A percentile compares a stretch with the other conserved stretches of the same genome.
Evolutionary conservation across 2,113 vertebrate species (phyloP).

Genomic region (Dicerorhinus sumatrensis): DNA sequence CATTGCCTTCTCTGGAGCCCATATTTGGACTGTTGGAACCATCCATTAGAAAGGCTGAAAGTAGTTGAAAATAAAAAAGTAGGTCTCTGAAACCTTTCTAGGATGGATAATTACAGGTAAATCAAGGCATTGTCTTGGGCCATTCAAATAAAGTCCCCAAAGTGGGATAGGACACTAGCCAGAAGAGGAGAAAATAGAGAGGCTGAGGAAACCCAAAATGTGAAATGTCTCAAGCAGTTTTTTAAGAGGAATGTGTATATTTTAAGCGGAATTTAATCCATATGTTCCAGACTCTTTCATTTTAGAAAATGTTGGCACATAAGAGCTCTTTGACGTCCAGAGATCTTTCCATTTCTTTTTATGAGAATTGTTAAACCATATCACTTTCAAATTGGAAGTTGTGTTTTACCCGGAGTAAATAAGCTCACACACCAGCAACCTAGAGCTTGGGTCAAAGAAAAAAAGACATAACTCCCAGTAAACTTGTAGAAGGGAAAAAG

Average conservation of each 20-base stretch:
- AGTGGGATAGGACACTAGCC: not conserved
- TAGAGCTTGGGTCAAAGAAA: constrained; percentile 60
- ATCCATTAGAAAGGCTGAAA: not conserved
- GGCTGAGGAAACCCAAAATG: constrained; percentile 43
- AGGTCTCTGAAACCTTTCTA: not conserved
- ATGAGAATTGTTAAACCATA: constrained; percentile 62
- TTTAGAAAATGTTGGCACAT: constrained; percentile 45
- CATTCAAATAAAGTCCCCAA: not conserved
- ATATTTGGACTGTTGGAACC: not conserved
- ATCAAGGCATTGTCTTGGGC: not conserved
- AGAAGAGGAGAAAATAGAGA: not conserved
- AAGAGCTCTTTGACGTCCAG: constrained; percentile 60
- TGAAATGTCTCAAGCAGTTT: constrained; percentile 55
- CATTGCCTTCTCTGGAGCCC: not conserved
- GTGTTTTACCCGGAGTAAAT: constrained; percentile 68
- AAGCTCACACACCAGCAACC: constrained; percentile 44
- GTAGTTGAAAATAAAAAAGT: not conserved
- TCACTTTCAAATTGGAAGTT: constrained; percentile 68
- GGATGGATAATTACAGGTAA: not conserved
- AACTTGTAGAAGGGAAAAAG: constrained; percentile 57
- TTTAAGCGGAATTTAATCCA: constrained; percentile 73
- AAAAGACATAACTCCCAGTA: not conserved
- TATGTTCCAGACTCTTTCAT: constrained; percentile 64
- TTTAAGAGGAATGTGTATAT: constrained; percentile 54
- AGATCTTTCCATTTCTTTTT: constrained; percentile 61